Evolutionary conservation across 1,140 invertebrate genomes (phyloP).

Genomic region (Lutraria rhynchaena): DNA sequence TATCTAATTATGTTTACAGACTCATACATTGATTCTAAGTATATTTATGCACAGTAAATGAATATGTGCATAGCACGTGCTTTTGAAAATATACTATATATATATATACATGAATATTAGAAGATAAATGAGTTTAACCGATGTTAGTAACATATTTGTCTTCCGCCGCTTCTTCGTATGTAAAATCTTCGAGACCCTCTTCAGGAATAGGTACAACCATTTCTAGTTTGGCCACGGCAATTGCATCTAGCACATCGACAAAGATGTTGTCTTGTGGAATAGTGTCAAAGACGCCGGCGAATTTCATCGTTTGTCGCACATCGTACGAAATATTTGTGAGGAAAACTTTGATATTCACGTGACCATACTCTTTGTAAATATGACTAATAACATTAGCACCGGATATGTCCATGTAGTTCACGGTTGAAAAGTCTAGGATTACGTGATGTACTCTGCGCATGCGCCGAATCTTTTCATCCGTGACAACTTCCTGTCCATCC

Average conservation of each 20-base stretch:
- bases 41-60: no score
- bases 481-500: constrained; percentile 72
- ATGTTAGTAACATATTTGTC: constrained; percentile 77
- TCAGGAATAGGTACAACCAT: constrained; percentile 61
- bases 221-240: constrained; percentile 71
- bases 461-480: constrained; percentile 71
- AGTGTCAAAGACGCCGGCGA: constrained; percentile 73
- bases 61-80: no score
- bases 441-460: constrained; percentile 78
- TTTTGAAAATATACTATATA: no score
- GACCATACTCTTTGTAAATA: constrained; percentile 75
- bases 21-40: no score
- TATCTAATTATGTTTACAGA: no score
- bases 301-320: constrained; percentile 72
- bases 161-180: constrained; percentile 76
- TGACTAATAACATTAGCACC: constrained; percentile 81
- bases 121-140: no score
- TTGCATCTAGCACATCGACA: constrained; percentile 73
- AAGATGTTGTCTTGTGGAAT: constrained; percentile 73
- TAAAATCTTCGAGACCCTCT: constrained; percentile 71
- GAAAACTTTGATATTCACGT: constrained; percentile 77
- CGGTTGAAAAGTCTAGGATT: constrained; percentile 80
- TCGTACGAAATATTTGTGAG: constrained; percentile 70
- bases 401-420: constrained; percentile 82
- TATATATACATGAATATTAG: no score